Conservation (phyloP, 2,888 invertebrate genomes). For the Epistrophe grossulariae region DNA sequence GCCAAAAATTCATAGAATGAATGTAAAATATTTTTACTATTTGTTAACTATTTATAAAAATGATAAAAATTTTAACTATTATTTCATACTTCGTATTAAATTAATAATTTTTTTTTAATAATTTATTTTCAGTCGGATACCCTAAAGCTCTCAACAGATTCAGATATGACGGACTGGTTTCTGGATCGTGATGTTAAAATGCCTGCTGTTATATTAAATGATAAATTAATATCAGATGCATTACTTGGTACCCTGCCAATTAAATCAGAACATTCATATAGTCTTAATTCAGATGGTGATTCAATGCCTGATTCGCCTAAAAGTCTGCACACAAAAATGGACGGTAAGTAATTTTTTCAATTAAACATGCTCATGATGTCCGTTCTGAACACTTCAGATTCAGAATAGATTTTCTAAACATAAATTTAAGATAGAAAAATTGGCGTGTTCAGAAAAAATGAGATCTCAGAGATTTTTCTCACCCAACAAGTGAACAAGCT, state of each 20-base stretch:
- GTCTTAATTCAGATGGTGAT: constrained; percentile 89
- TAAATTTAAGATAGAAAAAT: too few species aligned
- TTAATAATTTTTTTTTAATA: constrained; percentile 37
- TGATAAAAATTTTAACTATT: too few species aligned
- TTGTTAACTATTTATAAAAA: too few species aligned
- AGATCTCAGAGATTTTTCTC: too few species aligned
- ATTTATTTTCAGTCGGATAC: constrained; percentile 87
- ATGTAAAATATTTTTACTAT: too few species aligned
- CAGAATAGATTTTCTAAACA: too few species aligned
- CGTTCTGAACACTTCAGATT: too few species aligned
- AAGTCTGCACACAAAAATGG: constrained; percentile 88
- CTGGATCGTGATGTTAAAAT: constrained; percentile 88
- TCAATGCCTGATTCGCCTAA: constrained; percentile 89
- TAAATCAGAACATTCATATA: constrained; percentile 97
- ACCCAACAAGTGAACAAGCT: too few species aligned
- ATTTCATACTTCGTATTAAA: too few species aligned
- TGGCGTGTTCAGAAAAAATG: too few species aligned
- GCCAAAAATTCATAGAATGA: too few species aligned
- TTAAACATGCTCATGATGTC: too few species aligned
- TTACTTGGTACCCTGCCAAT: constrained; percentile 92
- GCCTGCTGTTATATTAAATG: constrained; percentile 91
- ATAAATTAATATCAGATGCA: constrained; percentile 89
- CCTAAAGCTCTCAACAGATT: constrained; percentile 86
- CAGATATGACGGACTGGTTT: constrained; percentile 89
- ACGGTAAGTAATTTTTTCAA: constrained; percentile 85